Evolutionary conservation across 2,797 vertebrate species (phyloP), one percentile per base, ranked within the genome.

Genomic region (Hyperoplus immaculatus): DNA sequence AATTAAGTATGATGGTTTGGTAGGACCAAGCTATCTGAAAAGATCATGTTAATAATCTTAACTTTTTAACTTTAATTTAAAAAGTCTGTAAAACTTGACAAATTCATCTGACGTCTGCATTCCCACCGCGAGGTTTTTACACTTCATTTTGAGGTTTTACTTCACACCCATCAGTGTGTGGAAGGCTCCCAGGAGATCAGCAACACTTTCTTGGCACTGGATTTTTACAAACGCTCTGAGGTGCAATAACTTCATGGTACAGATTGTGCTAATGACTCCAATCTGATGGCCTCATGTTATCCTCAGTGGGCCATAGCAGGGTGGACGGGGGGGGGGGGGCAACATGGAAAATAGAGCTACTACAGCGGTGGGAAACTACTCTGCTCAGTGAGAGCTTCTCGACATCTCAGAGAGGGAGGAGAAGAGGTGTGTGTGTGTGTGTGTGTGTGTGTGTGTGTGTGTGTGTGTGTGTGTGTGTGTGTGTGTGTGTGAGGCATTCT

Each of bases 241-340:
- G 88, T 72, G 85, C 83, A 88, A 82, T 91, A 91, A 90, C 83
- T 81, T 85, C 59, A 71, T 6, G 72, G 71, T 86, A 80, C 72
- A 87, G 76, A 77, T 88, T 84, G 60, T 42, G n/a, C 81, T 87
- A 86, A 91, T 85, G 84, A 85, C 82, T 90, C 80, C 77, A 81
- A 64, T 70, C 80, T 57, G 68, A 84, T 79, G 81, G 85, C 85
- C 78, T 85, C 74, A 65, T 78, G 80, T 77, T 86, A 83, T 89
- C 83, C 86, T 87, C 79, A 42, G 67, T 51, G 68, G 78, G 64
- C 85, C 63, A 21, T 80, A 45, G 72, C 18, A 6, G 16, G 54
- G 39, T 5, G 47, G 5, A 38, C 1, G 5, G 1, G 6, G 14
- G n/a, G 6, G 8, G 45, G 1, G 4, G 1, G 8, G n/a, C 41